These are phyloP conservation scores for Sarcophaga subvicina DNA, from an alignment of 2,888 invertebrate genomes.

Conservation along the genomic window DNA sequence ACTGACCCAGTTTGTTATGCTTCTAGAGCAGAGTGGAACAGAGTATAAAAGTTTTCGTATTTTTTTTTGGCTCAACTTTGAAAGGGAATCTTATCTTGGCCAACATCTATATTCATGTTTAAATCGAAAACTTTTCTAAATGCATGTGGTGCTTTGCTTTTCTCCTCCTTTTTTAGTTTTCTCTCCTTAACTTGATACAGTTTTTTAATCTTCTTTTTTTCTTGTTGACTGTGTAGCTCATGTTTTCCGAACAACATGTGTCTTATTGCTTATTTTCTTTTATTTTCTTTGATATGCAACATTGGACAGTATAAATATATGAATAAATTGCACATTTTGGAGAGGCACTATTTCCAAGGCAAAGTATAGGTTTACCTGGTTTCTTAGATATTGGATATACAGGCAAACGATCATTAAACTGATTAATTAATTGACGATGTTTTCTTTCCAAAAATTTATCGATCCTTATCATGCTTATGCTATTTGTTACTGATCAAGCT, in stretches of 20 bases:
- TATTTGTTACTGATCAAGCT: too few species aligned
- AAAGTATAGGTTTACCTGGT: too few species aligned
- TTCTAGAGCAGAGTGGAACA: slow-evolving; percentile 10
- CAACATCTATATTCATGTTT: slow-evolving; percentile 65
- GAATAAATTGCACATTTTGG: slow-evolving; percentile 15
- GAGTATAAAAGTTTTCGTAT: slow-evolving; percentile 41
- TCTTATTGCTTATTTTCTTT: slow-evolving; percentile 48
- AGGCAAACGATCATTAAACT: too few species aligned
- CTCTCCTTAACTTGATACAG: background rate
- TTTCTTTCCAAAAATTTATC: too few species aligned
- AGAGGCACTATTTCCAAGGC: slow-evolving; percentile 32
- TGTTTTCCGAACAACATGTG: slow-evolving; percentile 62
- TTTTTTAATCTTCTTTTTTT: slow-evolving; percentile 26
- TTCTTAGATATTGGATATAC: too few species aligned
- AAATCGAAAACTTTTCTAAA: slow-evolving; percentile 62
- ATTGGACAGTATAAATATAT: slow-evolving; percentile 59
- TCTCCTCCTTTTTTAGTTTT: slow-evolving; percentile 24
- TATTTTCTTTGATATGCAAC: slow-evolving; percentile 32
- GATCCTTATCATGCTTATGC: too few species aligned
- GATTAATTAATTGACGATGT: too few species aligned
- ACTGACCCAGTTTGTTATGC: slow-evolving; percentile 44
- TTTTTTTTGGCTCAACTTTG: slow-evolving; percentile 11
- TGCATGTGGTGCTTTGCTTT: slow-evolving; percentile 37
- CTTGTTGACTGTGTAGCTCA: background rate
- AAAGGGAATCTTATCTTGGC: slow-evolving; percentile 60